phyloP scores from a whole-genome alignment of 2,888 invertebrate genomes.

The Tachina lurida region DNA sequence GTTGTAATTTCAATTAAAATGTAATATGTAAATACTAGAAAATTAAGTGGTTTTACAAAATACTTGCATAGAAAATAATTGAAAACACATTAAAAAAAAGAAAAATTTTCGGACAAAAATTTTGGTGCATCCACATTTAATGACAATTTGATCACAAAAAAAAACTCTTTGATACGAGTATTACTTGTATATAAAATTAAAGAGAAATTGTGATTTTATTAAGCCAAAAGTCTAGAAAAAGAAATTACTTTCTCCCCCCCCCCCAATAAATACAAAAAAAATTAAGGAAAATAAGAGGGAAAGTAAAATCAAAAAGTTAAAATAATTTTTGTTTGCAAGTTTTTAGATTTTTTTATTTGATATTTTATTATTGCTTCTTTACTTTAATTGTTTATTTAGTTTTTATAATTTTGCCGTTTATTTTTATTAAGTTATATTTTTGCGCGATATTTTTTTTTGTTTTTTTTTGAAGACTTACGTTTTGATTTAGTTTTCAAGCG shows the following conservation, averaged over 20 bases:
- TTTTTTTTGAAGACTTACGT: not conserved
- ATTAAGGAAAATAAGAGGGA: constrained; percentile 25
- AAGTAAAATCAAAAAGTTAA: constrained; percentile 35
- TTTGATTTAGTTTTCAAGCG: constrained; percentile 35
- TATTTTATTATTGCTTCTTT: constrained; percentile 12
- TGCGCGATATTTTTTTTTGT: not conserved
- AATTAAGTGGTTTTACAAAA: no score
- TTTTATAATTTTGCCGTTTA: constrained; percentile 6
- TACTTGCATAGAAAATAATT: no score
- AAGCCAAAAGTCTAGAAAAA: not conserved
- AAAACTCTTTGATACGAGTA: no score
- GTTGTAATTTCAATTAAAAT: no score
- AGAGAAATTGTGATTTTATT: no score
- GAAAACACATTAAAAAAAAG: no score
- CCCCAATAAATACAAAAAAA: constrained; percentile 3
- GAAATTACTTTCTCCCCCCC: constrained; percentile 31
- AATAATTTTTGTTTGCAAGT: constrained; percentile 37
- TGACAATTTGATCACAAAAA: no score
- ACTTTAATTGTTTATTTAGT: not conserved
- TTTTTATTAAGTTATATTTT: constrained; percentile 2
- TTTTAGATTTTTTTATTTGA: not conserved
- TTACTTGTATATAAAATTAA: no score
- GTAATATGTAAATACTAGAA: no score
- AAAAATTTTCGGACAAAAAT: no score
- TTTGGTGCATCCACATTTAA: no score